These are phyloP conservation scores for Sarcophaga bullata DNA, from an alignment of 1,140 invertebrate species.

Conservation along the genomic window DNA sequence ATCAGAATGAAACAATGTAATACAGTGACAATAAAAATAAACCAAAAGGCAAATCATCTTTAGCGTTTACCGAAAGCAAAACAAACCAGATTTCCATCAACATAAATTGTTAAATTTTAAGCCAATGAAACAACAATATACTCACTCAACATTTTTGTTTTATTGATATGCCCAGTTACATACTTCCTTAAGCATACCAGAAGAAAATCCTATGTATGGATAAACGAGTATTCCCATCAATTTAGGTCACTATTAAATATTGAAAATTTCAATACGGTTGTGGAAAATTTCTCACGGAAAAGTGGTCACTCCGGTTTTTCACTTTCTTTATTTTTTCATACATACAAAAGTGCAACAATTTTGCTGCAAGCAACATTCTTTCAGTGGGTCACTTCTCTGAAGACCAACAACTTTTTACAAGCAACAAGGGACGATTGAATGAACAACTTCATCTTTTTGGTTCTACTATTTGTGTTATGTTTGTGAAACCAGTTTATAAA, in stretches of 20 bases:
- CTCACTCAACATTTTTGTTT: too few species aligned
- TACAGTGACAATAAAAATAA: too few species aligned
- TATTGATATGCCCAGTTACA: too few species aligned
- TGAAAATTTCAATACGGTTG: constrained; percentile 22
- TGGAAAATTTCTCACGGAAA: constrained; percentile 59
- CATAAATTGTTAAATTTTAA: too few species aligned
- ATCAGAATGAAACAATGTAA: too few species aligned
- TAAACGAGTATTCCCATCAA: not conserved
- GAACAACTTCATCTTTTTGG: not conserved
- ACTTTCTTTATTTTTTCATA: not conserved
- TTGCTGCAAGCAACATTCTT: not conserved
- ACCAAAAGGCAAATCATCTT: too few species aligned
- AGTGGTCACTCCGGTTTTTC: constrained; percentile 64
- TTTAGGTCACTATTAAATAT: not conserved
- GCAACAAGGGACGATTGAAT: too few species aligned
- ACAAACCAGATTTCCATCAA: too few species aligned
- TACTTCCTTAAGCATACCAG: too few species aligned
- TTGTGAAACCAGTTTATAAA: not conserved
- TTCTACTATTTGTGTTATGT: not conserved
- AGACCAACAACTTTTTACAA: not conserved
- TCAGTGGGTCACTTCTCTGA: not conserved
- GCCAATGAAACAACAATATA: too few species aligned
- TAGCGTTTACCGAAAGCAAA: too few species aligned
- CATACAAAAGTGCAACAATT: not conserved
- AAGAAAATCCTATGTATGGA: too few species aligned